A percentile compares a stretch with the other conserved stretches of the same genome.
Conservation (phyloP, 2,797 vertebrate genomes). For the Sphaeramia orbicularis region DNA sequence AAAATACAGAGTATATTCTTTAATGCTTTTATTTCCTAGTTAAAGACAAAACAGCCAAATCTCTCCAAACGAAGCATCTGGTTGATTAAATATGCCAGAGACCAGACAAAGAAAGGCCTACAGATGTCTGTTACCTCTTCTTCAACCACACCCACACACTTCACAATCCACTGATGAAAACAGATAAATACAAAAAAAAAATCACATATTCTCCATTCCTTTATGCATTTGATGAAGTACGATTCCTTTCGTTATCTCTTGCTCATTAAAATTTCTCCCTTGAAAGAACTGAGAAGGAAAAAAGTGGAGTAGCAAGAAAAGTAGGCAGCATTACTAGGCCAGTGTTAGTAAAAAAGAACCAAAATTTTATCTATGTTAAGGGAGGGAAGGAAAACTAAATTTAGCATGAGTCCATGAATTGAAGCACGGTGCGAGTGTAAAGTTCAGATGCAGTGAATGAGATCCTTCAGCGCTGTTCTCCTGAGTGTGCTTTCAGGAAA, state of each 20-base stretch:
- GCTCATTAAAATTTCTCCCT: constrained; percentile 70
- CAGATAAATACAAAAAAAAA: constrained; percentile 51
- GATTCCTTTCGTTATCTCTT: constrained; percentile 54
- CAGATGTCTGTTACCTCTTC: constrained; percentile 52
- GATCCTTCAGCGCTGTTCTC: constrained; percentile 9
- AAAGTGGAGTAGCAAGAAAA: constrained; percentile 47
- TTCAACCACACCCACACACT: constrained; percentile 67
- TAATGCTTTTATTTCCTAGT: constrained; percentile 44
- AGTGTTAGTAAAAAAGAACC: constrained; percentile 35
- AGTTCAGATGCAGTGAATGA: constrained; percentile 34
- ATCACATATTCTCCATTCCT: constrained; percentile 63
- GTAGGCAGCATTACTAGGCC: constrained; percentile 45
- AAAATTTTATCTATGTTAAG: constrained; percentile 39
- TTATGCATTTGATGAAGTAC: constrained; percentile 57
- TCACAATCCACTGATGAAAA: constrained; percentile 63
- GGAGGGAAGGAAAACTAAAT: constrained; percentile 44
- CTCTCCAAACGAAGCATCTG: constrained; percentile 61
- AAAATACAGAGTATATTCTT: constrained; percentile 42
- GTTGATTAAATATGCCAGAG: constrained; percentile 55
- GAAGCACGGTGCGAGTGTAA: constrained; percentile 41
- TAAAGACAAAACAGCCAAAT: constrained; percentile 48
- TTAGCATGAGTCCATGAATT: constrained; percentile 46
- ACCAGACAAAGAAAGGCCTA: constrained; percentile 53
- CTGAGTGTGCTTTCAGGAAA: constrained; percentile 43
- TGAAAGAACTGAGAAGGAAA: constrained; percentile 42